These are phyloP conservation scores for Galerucella calmariensis DNA, from an alignment of 2,888 invertebrate genomes.

Conservation along the genomic window DNA sequence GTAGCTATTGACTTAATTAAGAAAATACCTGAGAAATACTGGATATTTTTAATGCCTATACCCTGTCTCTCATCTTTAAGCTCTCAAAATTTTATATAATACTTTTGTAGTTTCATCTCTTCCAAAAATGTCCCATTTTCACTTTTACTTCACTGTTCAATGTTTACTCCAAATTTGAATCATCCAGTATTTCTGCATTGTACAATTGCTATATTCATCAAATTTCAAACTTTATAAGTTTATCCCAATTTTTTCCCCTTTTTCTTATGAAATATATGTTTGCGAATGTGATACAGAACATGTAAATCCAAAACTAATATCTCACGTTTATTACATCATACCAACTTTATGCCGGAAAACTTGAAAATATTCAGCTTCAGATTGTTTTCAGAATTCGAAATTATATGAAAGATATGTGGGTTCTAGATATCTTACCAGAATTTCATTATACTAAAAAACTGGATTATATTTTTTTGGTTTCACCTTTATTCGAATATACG, in stretches of 20 bases:
- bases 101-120: too few relatives aligned
- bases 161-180: neutral
- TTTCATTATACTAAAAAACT: slow-evolving; percentile 39
- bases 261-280: neutral
- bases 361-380: slow-evolving; percentile 39
- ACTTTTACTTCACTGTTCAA: too few relatives aligned
- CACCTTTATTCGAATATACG: slow-evolving; percentile 19
- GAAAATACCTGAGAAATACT: too few relatives aligned
- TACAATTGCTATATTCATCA: neutral
- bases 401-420: slow-evolving; percentile 30
- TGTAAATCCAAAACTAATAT: slow-evolving; percentile 33
- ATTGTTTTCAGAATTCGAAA: slow-evolving; percentile 44
- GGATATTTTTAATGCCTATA: too few relatives aligned
- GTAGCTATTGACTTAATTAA: too few relatives aligned
- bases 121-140: too few relatives aligned
- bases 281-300: neutral
- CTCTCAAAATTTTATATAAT: too few relatives aligned
- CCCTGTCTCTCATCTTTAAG: too few relatives aligned
- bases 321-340: slow-evolving; percentile 37
- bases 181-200: neutral
- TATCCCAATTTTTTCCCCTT: neutral
- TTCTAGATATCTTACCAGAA: slow-evolving; percentile 34
- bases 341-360: slow-evolving; percentile 35
- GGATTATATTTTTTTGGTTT: slow-evolving; percentile 36
- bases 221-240: neutral